Conservation (phyloP, 2,113 vertebrate genomes). For the Rhinolophus sinicus region DNA sequence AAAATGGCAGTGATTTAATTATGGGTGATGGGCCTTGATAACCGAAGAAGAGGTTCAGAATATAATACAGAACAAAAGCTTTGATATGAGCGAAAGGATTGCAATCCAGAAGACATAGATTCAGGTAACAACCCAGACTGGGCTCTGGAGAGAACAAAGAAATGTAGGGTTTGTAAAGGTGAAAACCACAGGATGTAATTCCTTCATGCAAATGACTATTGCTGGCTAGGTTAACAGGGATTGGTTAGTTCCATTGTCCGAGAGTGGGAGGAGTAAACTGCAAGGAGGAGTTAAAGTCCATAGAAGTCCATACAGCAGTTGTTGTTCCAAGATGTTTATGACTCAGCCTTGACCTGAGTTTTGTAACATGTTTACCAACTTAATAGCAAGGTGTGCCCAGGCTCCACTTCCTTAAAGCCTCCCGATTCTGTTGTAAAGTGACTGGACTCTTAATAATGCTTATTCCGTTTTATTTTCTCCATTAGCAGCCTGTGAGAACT, state of each 20-base stretch:
- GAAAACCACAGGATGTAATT: too few relatives aligned
- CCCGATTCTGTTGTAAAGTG: neutral
- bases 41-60: neutral
- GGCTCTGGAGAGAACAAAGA: neutral
- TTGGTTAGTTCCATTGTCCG: neutral
- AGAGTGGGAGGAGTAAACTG: neutral
- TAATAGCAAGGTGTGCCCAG: neutral
- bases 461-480: neutral
- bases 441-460: neutral
- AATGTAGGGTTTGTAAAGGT: too few relatives aligned
- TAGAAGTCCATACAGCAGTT: neutral
- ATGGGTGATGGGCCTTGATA: neutral
- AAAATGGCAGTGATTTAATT: neutral
- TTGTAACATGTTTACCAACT: neutral
- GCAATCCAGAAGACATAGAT: neutral
- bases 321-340: neutral
- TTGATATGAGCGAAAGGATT: neutral
- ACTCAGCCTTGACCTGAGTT: neutral
- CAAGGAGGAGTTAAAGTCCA: neutral
- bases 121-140: neutral
- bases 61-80: neutral
- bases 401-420: neutral
- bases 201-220: neutral
- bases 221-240: neutral
- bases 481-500: neutral